phyloP scores from a whole-genome alignment of 2,797 vertebrate genomes.

The Coregonus sp. region DNA sequence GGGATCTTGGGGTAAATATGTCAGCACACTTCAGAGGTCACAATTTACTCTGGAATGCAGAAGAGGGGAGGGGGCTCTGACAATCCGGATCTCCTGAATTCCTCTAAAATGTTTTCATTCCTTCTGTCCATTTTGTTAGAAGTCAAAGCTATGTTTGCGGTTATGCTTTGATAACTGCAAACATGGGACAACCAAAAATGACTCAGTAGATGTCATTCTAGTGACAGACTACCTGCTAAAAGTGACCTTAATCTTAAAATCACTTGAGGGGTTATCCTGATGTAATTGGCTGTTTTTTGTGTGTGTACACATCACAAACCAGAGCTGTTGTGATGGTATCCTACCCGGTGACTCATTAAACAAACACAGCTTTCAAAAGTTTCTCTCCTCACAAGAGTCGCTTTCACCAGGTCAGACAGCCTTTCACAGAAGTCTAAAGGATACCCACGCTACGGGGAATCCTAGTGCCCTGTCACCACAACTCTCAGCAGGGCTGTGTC shows the following conservation, averaged over 20 bases:
- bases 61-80: conserved; percentile 25
- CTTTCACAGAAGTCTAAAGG: conserved; percentile 6
- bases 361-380: conserved; percentile 46
- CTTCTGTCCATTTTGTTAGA: not conserved
- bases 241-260: conserved; percentile 13
- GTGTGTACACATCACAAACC: conserved; percentile 49
- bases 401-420: conserved; percentile 36
- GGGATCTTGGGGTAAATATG: conserved; percentile 2
- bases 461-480: conserved; percentile 12
- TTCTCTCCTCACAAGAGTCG: conserved; percentile 49
- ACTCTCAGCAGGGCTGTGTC: conserved; percentile 16
- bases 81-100: conserved; percentile 42
- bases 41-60: conserved; percentile 48
- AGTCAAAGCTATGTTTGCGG: not conserved
- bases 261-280: conserved; percentile 37
- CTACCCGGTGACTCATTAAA: conserved; percentile 58
- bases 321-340: conserved; percentile 60
- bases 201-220: conserved; percentile 2
- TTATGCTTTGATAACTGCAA: conserved; percentile 17
- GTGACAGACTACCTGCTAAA: not conserved
- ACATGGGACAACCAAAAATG: conserved; percentile 1
- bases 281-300: conserved; percentile 19
- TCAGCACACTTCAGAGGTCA: conserved; percentile 37
- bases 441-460: too few relatives aligned
- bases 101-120: conserved; percentile 39